phyloP scores from a whole-genome alignment of 2,888 invertebrate species.

The Andrena marginata region DNA sequence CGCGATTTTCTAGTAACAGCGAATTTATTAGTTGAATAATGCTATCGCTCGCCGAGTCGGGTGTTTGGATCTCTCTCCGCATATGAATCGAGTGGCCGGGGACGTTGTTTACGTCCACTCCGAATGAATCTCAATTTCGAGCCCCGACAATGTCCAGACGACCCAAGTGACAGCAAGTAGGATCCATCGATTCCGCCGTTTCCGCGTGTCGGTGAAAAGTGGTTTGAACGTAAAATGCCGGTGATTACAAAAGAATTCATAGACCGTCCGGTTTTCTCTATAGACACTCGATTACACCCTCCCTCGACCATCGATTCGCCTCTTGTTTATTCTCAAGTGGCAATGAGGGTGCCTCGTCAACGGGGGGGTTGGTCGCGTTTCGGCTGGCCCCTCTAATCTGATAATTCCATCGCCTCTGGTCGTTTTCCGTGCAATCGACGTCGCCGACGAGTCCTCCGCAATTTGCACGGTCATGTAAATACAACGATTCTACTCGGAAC shows the following conservation, averaged over 20 bases:
- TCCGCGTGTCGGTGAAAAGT: slow-evolving; percentile 43
- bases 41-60: no score
- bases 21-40: no score
- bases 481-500: slow-evolving; percentile 7
- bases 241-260: slow-evolving; percentile 66
- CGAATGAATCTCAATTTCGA: not conserved
- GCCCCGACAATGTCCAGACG: not conserved
- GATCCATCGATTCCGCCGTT: slow-evolving; percentile 52
- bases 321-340: slow-evolving; percentile 73
- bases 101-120: no score
- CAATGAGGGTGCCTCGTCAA: slow-evolving; percentile 59
- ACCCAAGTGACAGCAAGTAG: slow-evolving; percentile 8
- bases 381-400: slow-evolving; percentile 45
- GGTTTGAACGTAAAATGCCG: slow-evolving; percentile 54
- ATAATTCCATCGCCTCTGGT: slow-evolving; percentile 51
- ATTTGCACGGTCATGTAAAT: slow-evolving; percentile 14
- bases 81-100: no score
- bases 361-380: slow-evolving; percentile 52
- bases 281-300: slow-evolving; percentile 69
- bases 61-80: no score
- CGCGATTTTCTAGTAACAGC: no score
- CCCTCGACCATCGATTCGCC: slow-evolving; percentile 70
- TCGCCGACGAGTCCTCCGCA: not conserved
- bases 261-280: slow-evolving; percentile 62
- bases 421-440: slow-evolving; percentile 25